Base-by-base conservation (phyloP, 2,888 invertebrate genomes). In the Cybosia mesomella region DNA sequence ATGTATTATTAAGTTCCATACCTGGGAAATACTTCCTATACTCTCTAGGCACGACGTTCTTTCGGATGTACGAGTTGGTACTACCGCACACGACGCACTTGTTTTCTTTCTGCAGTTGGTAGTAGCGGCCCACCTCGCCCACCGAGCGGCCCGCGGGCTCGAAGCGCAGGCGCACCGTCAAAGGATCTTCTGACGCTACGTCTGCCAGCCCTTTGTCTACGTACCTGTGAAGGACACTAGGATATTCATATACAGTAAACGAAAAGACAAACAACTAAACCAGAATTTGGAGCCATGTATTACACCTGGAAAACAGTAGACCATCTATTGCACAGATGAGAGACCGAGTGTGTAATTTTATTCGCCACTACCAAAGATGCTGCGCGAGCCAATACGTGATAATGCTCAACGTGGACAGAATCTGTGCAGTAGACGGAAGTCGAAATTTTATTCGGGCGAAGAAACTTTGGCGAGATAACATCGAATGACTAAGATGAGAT, bases 41-140 rank as follows among this genome's bases (percentile, higher is more conserved):
- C 89, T 98, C 98, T 68, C 96, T 95, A 0, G 98, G 98, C 43
- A 98, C 97, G n/a, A 98, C 96, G 80, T 97, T 97, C 89, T 98
- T 98, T 24, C 97, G 92, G 66, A 97, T 96, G 82, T 96, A 97
- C 0, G 96, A 96, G 76, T 97, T 96, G 0, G 89, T 89, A 10
- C 91, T 86, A 0, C 98, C 98, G 85, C 98, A 98, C 0, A 98
- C 98, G 1, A 98, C 98, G 85, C 98, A 98, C 58, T 95, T 95
- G 89, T 98, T 98, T 73, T 96, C 95, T 83, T 98, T 97, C 4
- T 96, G 93, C 64, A 96, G 95, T 72, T 96, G 96, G 86, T 98
- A 98, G 89, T 97, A 98, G 59, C 96, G 94, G n/a, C 97, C 97
- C 34, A 96, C 96, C 74, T 96, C 96, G 13, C 96, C 97, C 8